Evolutionary conservation across 2,888 invertebrate species (phyloP).

Genomic region (Drosophila pseudotalamancana): DNA sequence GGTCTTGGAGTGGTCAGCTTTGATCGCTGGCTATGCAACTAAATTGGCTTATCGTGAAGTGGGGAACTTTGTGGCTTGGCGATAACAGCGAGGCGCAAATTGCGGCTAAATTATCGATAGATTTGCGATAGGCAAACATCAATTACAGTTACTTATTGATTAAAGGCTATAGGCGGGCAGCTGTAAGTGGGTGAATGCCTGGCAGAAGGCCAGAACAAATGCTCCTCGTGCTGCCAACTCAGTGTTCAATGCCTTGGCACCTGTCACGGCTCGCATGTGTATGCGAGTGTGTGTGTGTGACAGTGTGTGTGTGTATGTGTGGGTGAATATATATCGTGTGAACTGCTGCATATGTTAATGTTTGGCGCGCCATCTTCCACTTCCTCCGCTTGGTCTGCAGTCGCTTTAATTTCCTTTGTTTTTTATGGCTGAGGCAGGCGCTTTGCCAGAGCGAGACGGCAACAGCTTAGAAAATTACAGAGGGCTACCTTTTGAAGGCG

Average conservation of each 20-base stretch:
- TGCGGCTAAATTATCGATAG: conserved; percentile 71
- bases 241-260: conserved; percentile 73
- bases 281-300: conserved; percentile 14
- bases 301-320: conserved; percentile 33
- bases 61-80: conserved; percentile 8
- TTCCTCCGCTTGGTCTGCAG: conserved; percentile 29
- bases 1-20: conserved; percentile 35
- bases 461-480: conserved; percentile 68
- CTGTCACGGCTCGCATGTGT: conserved; percentile 52
- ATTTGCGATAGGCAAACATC: conserved; percentile 53
- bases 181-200: conserved; percentile 18
- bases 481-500: conserved; percentile 37
- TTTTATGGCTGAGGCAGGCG: conserved; percentile 30
- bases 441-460: conserved; percentile 46
- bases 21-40: conserved; percentile 44
- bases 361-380: conserved; percentile 68
- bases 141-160: conserved; percentile 60
- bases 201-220: conserved; percentile 10
- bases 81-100: conserved; percentile 67
- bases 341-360: conserved; percentile 77
- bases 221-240: conserved; percentile 54
- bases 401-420: conserved; percentile 58
- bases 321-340: conserved; percentile 74
- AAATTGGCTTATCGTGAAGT: conserved; percentile 65
- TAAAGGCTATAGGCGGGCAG: conserved; percentile 18